phyloP scores from a whole-genome alignment of 2,113 vertebrate species.

The Phrynosoma platyrhinos region DNA sequence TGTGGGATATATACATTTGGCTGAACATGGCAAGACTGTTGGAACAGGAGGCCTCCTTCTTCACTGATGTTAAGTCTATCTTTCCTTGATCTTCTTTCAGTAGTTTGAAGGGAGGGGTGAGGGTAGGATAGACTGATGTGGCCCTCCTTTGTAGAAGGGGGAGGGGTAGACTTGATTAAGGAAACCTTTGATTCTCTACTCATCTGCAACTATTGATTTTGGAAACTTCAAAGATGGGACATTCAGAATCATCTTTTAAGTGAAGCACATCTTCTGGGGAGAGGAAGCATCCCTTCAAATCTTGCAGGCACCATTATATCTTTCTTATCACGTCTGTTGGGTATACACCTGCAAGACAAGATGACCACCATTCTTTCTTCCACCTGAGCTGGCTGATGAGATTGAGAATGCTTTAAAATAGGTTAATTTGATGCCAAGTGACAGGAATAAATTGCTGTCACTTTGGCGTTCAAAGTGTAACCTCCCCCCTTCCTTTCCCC shows the following conservation, averaged over 20 bases:
- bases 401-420: constrained; percentile 56
- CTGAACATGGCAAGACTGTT: neutral
- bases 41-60: neutral
- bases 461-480: constrained; percentile 63
- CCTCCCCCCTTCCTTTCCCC: constrained; percentile 21
- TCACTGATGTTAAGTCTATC: too few relatives aligned
- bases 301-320: neutral
- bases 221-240: neutral
- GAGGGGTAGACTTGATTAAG: neutral
- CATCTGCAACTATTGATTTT: neutral
- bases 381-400: constrained; percentile 60
- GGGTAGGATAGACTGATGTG: neutral
- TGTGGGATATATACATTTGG: fast-evolving
- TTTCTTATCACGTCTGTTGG: neutral
- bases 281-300: neutral
- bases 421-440: constrained; percentile 66
- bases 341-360: neutral
- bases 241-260: neutral
- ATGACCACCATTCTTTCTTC: constrained; percentile 48
- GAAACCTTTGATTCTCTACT: neutral
- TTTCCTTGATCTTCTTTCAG: neutral
- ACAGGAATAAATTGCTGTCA: constrained; percentile 56
- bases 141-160: neutral
- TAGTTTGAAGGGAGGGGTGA: neutral
- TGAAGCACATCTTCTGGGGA: neutral